A percentile compares a stretch with the other conserved stretches of the same genome.
Conservation (phyloP, 2,888 invertebrate genomes). For the Acanthosoma haemorrhoidale region DNA sequence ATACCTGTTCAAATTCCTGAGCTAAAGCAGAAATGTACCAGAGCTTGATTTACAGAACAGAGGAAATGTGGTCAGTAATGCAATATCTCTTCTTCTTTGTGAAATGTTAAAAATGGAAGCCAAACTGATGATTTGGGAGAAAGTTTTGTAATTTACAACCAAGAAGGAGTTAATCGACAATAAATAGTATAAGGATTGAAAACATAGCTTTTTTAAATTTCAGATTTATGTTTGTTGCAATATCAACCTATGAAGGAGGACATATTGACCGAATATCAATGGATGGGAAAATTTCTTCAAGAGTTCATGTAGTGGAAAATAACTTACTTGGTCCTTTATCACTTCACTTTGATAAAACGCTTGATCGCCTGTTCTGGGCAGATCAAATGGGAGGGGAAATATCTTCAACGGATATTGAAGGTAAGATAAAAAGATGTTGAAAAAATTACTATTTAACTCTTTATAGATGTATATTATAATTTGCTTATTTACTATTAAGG, state of each 20-base stretch:
- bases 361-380: slow-evolving; percentile 59
- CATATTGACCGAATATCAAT: slow-evolving; percentile 63
- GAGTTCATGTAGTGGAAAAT: slow-evolving; percentile 47
- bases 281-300: slow-evolving; percentile 54
- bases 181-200: too few species aligned
- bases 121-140: too few species aligned
- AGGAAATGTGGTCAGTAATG: too few species aligned
- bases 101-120: too few species aligned
- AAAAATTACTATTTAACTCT: not conserved
- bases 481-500: not conserved
- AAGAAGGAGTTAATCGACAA: too few species aligned
- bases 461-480: not conserved
- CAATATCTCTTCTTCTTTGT: too few species aligned
- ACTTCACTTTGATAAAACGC: slow-evolving; percentile 54
- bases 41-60: too few species aligned
- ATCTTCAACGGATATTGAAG: slow-evolving; percentile 58
- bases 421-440: slow-evolving; percentile 44
- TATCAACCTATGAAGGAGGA: slow-evolving; percentile 39
- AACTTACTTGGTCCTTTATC: slow-evolving; percentile 52
- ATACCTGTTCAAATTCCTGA: too few species aligned
- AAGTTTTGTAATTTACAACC: too few species aligned
- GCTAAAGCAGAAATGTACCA: too few species aligned
- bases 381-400: slow-evolving; percentile 63
- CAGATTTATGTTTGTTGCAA: slow-evolving; percentile 62
- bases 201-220: too few species aligned